phyloP scores from a whole-genome alignment of 2,888 invertebrate genomes.

The Dryocosmus kuriphilus region DNA sequence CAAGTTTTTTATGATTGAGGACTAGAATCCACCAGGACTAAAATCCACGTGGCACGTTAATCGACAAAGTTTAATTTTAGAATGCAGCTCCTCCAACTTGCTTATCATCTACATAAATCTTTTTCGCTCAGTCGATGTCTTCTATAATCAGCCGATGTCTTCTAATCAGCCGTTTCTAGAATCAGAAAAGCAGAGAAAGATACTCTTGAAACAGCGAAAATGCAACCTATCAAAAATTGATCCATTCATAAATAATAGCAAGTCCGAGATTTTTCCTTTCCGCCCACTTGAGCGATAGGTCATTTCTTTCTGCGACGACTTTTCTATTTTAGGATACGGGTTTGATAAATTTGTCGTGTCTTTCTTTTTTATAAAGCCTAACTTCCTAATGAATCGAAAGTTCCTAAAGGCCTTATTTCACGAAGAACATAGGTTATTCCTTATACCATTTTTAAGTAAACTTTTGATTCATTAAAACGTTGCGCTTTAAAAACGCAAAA shows the following conservation, averaged over 20 bases:
- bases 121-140: slow-evolving; percentile 63
- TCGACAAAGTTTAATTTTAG: slow-evolving; percentile 52
- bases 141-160: slow-evolving; percentile 66
- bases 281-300: background rate
- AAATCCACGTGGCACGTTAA: slow-evolving; percentile 43
- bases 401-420: background rate
- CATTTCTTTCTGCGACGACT: slow-evolving; percentile 36
- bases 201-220: slow-evolving; percentile 56
- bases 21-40: slow-evolving; percentile 35
- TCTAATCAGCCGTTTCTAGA: slow-evolving; percentile 71
- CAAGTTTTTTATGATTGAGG: slow-evolving; percentile 30
- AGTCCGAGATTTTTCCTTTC: slow-evolving; percentile 19
- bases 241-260: slow-evolving; percentile 72
- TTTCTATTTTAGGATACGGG: background rate
- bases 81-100: slow-evolving; percentile 49
- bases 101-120: slow-evolving; percentile 63
- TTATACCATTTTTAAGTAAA: background rate
- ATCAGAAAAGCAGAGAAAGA: slow-evolving; percentile 68
- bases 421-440: background rate
- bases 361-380: background rate
- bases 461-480: background rate
- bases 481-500: background rate
- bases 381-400: background rate
- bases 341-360: background rate
- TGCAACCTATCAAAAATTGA: slow-evolving; percentile 20